Base-by-base conservation (phyloP, 2,888 invertebrate species). In the Sussaba pulchella region DNA sequence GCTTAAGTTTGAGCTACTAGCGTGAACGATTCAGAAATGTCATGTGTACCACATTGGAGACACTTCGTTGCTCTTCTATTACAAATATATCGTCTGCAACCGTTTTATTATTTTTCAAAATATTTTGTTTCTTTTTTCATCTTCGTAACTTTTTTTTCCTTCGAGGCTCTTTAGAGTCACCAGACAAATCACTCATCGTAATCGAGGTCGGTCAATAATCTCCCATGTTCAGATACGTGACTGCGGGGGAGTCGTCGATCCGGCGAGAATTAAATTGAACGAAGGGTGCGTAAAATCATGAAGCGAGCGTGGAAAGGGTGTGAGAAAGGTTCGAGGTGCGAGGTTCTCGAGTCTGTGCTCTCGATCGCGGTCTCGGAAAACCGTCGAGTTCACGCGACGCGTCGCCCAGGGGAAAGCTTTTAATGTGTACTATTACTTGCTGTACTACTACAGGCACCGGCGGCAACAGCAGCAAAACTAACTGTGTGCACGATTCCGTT, bases 381-480 rank as follows among this genome's bases (percentile, higher is more conserved):
- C 12, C 19, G 66, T 8, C 66, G 17, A 66, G 12, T 8, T 19
- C 12, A 54, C 54, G 41, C 31, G 39, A 41, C 41, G 6, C 2
- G 59, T 31, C 21, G 21, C 45, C 17, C 36, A 14, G 36, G 21
- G 39, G 50, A 41, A 14, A 63, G 39, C 71, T 72, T 63, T 72
- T 41, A 61, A 71, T 71, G 61, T 50, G 71, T 50, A 24, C 39
- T 8, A 17, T 19, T 39, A 41, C 43, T n/a, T 17, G 4, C 43
- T 43, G 12, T 52, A 39, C 39, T 39, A 41, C 52, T 8, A 21
- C 57, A 26, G 19, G 45, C 9, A 21, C 31, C 31, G 17, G n/a
- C 6, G 14, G 14, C 36, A 19, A 19, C 1, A 24, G 14, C 10
- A 12, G 41, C 24, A 39, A 24, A 39, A 61, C 50, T 61, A 2